Percentiles rank a stretch among this genome's conserved stretches.
Conservation (phyloP, 1,140 invertebrate species). For the Ylistrum balloti region DNA sequence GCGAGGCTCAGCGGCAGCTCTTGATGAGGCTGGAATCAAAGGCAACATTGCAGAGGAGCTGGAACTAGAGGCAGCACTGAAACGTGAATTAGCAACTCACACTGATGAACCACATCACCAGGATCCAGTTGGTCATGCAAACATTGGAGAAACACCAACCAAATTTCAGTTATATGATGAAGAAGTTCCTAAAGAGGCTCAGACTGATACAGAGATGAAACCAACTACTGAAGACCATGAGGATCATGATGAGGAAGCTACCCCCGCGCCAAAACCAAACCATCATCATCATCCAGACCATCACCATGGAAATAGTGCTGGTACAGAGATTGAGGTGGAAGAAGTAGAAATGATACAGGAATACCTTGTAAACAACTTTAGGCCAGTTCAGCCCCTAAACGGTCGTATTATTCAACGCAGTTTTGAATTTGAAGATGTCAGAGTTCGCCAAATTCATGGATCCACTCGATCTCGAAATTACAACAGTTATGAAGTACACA, state of each 20-base stretch:
- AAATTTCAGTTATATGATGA: slow-evolving; percentile 45
- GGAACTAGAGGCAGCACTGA: slow-evolving; percentile 1
- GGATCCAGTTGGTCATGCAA: neutral
- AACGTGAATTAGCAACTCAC: slow-evolving; percentile 8
- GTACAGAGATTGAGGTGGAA: slow-evolving; percentile 50
- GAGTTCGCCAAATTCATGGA: neutral
- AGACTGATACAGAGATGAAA: neutral
- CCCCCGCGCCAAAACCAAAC: slow-evolving; percentile 44
- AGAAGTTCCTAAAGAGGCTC: slow-evolving; percentile 41
- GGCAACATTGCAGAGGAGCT: slow-evolving; percentile 42
- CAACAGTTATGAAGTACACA: neutral
- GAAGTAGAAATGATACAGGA: slow-evolving; percentile 62
- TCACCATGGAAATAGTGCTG: neutral
- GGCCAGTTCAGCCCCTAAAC: slow-evolving; percentile 76
- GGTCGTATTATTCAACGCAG: slow-evolving; percentile 71
- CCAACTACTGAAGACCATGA: slow-evolving; percentile 2
- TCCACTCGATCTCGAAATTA: neutral
- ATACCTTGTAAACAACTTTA: slow-evolving; percentile 75
- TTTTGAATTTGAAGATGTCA: slow-evolving; percentile 64
- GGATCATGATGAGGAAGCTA: neutral
- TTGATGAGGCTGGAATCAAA: slow-evolving; percentile 54
- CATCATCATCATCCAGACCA: neutral
- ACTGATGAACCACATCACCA: neutral
- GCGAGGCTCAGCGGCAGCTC: slow-evolving; percentile 41
- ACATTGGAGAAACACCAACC: slow-evolving; percentile 48